Base-by-base conservation (phyloP, 1,140 invertebrate species). In the Gonatopus flavifemur region DNA sequence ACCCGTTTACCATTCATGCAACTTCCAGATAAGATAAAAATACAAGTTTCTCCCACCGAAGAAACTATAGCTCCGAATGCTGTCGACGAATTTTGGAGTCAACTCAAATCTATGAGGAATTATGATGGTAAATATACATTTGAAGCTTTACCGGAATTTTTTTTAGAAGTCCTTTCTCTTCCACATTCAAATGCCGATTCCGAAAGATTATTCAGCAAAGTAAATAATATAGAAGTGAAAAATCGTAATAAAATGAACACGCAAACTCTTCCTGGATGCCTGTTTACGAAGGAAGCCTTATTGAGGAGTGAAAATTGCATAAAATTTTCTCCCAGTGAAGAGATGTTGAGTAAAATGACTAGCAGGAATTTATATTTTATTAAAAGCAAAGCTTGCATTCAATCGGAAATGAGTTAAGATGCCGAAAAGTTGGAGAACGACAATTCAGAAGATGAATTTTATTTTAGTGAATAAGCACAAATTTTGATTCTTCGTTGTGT, bases 71-170 rank as follows among this genome's bases (percentile, higher is more conserved):
- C n/a, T n/a, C n/a, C n/a, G n/a, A n/a, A 52, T 30, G 18, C 15
- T 3, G 5, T 47, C 12, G 54, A 52, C 49, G 30, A 39, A 24
- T 52, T 57, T 57, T 57, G 49, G 49, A n/a, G n/a, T n/a, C n/a
- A n/a, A n/a, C 31, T 25, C 37, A 52, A 48, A 8, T 36, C 52
- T 5, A 37, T 43, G 19, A 13, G 38, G 16, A 52, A 33, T 31
- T 28, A 36, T 43, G 44, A 45, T 37, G 30, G 39, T 6, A 45
- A 57, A 15, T 35, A 52, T 18, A 45, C 24, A 31, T 42, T 52
- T 24, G 45, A 53, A 49, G 53, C 49, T 13, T 19, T 53, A 0
- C 51, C 41, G 3, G 40, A 59, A 51, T 55, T 59, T 48, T 57
- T 51, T 16, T 16, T 55, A 4, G 41, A 60, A 38, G 28, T 46